A percentile compares a stretch with the other conserved stretches of the same genome.
These are phyloP conservation scores for Drosophila santomea DNA, from an alignment of 1,140 invertebrate genomes.

Conservation along the genomic window DNA sequence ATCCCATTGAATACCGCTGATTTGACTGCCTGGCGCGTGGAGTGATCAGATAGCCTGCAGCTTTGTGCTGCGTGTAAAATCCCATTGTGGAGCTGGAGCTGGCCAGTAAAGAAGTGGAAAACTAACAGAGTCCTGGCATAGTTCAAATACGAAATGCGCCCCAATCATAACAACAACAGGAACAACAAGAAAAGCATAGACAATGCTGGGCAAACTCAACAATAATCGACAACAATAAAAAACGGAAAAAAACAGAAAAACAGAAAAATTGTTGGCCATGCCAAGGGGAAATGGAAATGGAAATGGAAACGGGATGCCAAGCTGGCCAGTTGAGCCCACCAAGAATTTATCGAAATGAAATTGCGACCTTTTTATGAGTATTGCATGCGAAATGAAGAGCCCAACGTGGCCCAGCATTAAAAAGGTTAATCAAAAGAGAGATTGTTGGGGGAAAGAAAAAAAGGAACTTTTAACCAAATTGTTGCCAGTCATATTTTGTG, in stretches of 20 bases:
- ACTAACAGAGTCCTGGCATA: conserved; percentile 45
- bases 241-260: conserved; percentile 1
- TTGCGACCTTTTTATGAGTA: conserved; percentile 59
- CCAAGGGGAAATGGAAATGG: conserved; percentile 9
- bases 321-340: conserved; percentile 41
- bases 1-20: background rate
- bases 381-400: conserved; percentile 50
- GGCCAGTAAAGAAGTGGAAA: conserved; percentile 34
- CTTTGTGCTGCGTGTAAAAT: conserved; percentile 28
- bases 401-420: conserved; percentile 21
- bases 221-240: conserved; percentile 79
- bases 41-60: no score
- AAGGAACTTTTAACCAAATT: conserved; percentile 38
- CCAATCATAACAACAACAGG: conserved; percentile 6
- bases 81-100: conserved; percentile 1
- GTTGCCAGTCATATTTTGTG: conserved; percentile 55
- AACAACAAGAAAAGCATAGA: conserved; percentile 5
- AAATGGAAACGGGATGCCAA: conserved; percentile 38
- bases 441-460: conserved; percentile 2
- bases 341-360: conserved; percentile 62
- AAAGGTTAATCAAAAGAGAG: conserved; percentile 43
- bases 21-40: background rate
- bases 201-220: conserved; percentile 49
- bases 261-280: conserved; percentile 31
- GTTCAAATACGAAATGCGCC: conserved; percentile 45